These are phyloP conservation scores for Orycteropus afer DNA, from an alignment of 2,113 vertebrate genomes.

Conservation along the genomic window DNA sequence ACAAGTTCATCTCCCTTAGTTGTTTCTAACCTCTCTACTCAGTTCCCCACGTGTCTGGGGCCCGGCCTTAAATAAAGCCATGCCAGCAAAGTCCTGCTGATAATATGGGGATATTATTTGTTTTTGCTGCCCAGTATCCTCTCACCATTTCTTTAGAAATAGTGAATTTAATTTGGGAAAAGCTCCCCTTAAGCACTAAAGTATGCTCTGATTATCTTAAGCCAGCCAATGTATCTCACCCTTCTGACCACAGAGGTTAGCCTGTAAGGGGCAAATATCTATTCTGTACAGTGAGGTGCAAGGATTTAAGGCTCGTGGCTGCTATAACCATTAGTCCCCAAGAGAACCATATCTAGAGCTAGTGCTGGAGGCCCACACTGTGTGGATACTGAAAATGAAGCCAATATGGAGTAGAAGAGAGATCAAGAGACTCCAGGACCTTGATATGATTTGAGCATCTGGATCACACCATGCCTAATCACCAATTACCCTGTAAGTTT, in stretches of 20 bases:
- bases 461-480: conserved; percentile 11
- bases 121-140: neutral
- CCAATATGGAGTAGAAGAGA: neutral
- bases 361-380: neutral
- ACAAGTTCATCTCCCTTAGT: too few species aligned
- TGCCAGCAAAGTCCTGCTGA: too few species aligned
- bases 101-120: neutral
- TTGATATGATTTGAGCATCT: conserved; percentile 24
- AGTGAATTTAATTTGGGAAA: neutral
- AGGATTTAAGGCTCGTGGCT: neutral
- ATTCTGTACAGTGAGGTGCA: neutral
- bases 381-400: neutral
- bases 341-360: neutral
- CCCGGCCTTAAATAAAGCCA: too few species aligned
- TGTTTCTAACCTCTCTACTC: too few species aligned
- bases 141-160: neutral
- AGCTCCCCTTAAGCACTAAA: neutral
- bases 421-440: neutral
- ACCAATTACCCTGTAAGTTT: conserved; percentile 15
- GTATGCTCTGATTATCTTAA: neutral
- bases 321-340: neutral
- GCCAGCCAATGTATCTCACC: neutral
- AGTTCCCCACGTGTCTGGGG: too few species aligned
- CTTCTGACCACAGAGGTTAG: neutral
- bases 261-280: neutral